Evolutionary conservation across 2,888 invertebrate species (phyloP).

Genomic region (Spialia ferax): DNA sequence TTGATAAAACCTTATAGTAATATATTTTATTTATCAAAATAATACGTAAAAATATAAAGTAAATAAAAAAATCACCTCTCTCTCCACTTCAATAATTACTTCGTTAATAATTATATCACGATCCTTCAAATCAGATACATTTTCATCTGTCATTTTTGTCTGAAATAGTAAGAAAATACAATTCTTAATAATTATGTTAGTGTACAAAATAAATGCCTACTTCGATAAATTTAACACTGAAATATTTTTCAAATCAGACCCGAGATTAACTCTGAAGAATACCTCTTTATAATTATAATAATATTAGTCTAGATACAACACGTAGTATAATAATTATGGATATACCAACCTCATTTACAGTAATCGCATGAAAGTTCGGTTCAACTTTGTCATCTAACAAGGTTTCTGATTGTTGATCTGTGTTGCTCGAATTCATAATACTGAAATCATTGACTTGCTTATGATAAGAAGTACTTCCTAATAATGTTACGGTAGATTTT

Average conservation of each 20-base stretch:
- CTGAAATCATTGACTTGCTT: conserved; percentile 10
- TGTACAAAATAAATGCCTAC: too few species aligned
- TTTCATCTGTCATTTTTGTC: conserved; percentile 17
- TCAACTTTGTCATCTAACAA: conserved; percentile 11
- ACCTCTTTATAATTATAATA: too few species aligned
- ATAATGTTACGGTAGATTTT: conserved; percentile 15
- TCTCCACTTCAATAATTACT: conserved; percentile 13
- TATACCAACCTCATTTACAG: conserved; percentile 9
- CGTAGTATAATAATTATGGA: too few species aligned
- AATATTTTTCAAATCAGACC: too few species aligned
- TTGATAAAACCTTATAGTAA: too few species aligned
- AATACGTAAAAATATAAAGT: too few species aligned
- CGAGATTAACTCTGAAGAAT: too few species aligned
- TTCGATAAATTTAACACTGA: too few species aligned
- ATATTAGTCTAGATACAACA: too few species aligned
- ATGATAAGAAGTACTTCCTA: conserved; percentile 13
- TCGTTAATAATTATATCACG: conserved; percentile 18
- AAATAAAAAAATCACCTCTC: conserved; percentile 11
- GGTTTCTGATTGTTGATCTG: conserved; percentile 11
- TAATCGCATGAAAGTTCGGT: conserved; percentile 10
- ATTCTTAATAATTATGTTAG: conserved; percentile 11
- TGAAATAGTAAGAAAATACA: conserved; percentile 6
- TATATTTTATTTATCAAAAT: too few species aligned
- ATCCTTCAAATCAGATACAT: conserved; percentile 14
- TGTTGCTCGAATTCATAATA: conserved; percentile 6